Base-by-base conservation (phyloP, 2,797 vertebrate species). In the Anguilla megastoma region DNA sequence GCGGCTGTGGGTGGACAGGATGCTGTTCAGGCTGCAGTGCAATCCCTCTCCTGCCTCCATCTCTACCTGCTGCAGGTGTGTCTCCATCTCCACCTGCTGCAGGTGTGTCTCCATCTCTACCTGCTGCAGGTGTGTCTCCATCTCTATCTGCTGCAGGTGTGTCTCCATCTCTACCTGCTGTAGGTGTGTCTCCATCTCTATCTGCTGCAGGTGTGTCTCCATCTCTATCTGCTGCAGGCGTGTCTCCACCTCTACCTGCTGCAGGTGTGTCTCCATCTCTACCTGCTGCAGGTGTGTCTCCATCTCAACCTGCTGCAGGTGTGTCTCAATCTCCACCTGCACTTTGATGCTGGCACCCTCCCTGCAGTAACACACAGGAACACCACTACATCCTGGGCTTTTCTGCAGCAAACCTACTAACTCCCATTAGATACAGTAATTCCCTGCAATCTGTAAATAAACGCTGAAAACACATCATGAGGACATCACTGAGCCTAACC, bases 311-410 rank as follows among this genome's bases (percentile, higher is more conserved):
- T 54, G 52, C 9, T 10, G 8, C 9, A 10, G 52, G 63, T 69
- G 63, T n/a, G 24, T 27, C 63, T 69, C 63, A 24, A 69, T 69
- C n/a, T 69, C 63, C 63, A 69, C 63, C 3, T 93, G 96, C 88
- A 98, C 97, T 90, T 97, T 96, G 9, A 97, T 96, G 91, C 95
- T 97, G 58, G 95, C 93, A 76, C 96, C 95, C 86, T 97, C 97
- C 92, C 96, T 98, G 94, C 3, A 82, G 88, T 24, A 18, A 58
- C 3, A 18, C 3, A 58, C 56, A 58, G 56, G 52, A 58, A 58
- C 56, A 18, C 56, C 14, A 18, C 56, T 69, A 69, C 24, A 69
- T 27, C 24, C 63, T 69, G 56, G 56, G 56, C 56, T 14, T 54
- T 54, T 54, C 52, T 10, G 52, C 52, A 54, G 52, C 10, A 54